Conservation (phyloP, 2,797 vertebrate species). For the Sebastolobus alascanus region DNA sequence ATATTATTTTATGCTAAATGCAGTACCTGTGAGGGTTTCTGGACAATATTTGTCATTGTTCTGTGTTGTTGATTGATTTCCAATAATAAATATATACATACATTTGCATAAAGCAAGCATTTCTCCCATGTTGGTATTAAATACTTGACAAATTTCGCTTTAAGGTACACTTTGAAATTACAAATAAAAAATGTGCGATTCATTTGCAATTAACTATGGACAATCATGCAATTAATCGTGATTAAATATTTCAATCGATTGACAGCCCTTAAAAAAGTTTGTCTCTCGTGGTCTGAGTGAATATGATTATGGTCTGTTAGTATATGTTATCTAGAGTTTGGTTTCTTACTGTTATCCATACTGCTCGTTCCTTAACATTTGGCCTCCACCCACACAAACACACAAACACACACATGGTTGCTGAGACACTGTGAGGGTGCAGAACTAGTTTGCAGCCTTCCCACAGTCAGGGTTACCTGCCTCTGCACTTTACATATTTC, state of each 20-base stretch:
- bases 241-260: too few relatives aligned
- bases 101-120: accelerated
- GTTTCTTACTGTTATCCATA: constrained; percentile 48
- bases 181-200: too few relatives aligned
- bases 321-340: constrained; percentile 32
- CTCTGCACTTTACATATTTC: constrained; percentile 42
- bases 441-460: constrained; percentile 37
- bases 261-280: background rate
- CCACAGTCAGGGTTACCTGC: constrained; percentile 30
- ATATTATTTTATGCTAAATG: too few relatives aligned
- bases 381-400: constrained; percentile 60
- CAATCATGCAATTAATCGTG: too few relatives aligned
- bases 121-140: too few relatives aligned
- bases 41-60: too few relatives aligned
- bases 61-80: too few relatives aligned
- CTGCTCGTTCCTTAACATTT: constrained; percentile 58
- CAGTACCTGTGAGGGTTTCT: too few relatives aligned
- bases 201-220: too few relatives aligned
- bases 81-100: too few relatives aligned
- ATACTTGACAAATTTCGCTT: too few relatives aligned
- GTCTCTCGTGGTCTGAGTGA: background rate
- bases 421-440: constrained; percentile 27
- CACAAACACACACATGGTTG: constrained; percentile 30
- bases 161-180: too few relatives aligned
- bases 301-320: constrained; percentile 20